Evolutionary conservation across 2,113 vertebrate species (phyloP).

Genomic region (Columbina picui): DNA sequence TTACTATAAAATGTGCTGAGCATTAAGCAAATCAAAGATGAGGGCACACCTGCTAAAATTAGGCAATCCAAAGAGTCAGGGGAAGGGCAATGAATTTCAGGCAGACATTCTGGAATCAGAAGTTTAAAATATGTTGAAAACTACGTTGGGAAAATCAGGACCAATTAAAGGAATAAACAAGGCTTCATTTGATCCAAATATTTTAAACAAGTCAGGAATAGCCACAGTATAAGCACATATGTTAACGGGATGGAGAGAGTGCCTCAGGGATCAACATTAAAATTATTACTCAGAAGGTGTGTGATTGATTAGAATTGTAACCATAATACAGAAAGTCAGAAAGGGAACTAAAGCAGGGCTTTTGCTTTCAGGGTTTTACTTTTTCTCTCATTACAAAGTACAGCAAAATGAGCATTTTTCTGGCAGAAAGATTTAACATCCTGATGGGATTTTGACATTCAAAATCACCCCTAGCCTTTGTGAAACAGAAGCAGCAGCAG

Average conservation of each 20-base stretch:
- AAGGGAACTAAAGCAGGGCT: background rate
- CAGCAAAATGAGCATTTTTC: background rate
- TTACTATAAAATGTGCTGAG: background rate
- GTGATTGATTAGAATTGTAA: slow-evolving; percentile 42
- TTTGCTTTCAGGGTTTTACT: slow-evolving; percentile 9
- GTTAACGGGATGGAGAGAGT: background rate
- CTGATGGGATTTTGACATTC: background rate
- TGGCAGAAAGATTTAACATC: background rate
- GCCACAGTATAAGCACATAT: background rate
- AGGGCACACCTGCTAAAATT: slow-evolving; percentile 14
- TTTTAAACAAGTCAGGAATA: slow-evolving; percentile 48
- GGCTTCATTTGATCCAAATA: slow-evolving; percentile 19
- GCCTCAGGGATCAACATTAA: slow-evolving; percentile 34
- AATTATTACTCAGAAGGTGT: background rate
- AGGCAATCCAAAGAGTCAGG: background rate
- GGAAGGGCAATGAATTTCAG: background rate
- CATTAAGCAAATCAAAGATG: background rate
- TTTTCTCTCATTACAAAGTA: background rate
- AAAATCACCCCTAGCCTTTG: background rate
- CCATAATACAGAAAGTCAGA: background rate
- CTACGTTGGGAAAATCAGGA: background rate
- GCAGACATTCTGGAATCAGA: background rate
- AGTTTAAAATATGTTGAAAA: background rate
- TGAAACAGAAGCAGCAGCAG: background rate
- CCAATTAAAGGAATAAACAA: background rate